phyloP scores from a whole-genome alignment of 2,888 invertebrate species.

The Toxonevra muliebris region DNA sequence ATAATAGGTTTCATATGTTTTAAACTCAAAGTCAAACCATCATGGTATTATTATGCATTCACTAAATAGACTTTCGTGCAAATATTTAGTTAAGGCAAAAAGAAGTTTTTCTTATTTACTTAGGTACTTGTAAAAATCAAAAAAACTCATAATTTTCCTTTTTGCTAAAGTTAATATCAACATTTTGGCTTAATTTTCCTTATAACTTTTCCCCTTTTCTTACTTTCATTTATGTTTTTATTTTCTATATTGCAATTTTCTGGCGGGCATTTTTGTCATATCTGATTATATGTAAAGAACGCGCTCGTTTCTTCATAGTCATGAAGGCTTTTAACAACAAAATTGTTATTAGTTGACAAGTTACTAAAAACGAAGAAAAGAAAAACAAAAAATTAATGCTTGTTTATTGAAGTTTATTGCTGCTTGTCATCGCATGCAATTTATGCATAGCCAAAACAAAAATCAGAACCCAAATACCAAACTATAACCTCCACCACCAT shows the following conservation, averaged over 20 bases:
- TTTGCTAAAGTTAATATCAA: too few relatives aligned
- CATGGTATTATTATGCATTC: too few relatives aligned
- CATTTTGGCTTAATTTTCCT: background rate
- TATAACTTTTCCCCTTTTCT: background rate
- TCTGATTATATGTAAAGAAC: background rate
- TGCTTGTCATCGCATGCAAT: constrained; percentile 29
- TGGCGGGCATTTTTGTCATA: background rate
- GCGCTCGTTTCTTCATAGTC: background rate
- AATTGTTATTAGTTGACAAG: background rate
- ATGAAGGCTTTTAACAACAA: background rate
- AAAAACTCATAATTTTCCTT: too few relatives aligned
- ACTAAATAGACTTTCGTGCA: too few relatives aligned
- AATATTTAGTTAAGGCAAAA: too few relatives aligned
- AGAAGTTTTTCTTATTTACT: too few relatives aligned
- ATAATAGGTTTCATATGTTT: too few relatives aligned
- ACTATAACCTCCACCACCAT: background rate
- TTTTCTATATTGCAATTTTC: background rate
- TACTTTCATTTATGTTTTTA: background rate
- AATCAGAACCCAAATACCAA: background rate
- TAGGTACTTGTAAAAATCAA: too few relatives aligned
- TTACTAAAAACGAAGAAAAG: background rate
- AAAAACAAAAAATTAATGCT: constrained; percentile 18
- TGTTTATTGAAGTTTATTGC: constrained; percentile 31
- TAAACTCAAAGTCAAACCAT: too few relatives aligned
- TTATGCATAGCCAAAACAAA: background rate